Percentiles rank a stretch among this genome's conserved stretches.
Conservation (phyloP, 2,888 invertebrate species). For the Timema cristinae region DNA sequence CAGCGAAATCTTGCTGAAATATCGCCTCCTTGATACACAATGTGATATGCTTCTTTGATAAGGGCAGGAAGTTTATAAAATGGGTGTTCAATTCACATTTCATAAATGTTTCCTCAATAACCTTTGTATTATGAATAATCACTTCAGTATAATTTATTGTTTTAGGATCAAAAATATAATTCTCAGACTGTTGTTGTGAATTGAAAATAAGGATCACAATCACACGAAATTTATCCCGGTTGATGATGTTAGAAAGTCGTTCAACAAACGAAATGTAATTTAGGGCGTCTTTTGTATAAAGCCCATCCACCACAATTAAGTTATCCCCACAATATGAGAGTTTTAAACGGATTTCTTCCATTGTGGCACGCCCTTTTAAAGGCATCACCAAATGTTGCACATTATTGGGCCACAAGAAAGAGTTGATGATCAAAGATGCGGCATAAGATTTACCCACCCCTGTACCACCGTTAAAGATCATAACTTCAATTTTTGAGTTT, state of each 20-base stretch:
- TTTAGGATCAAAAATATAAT: no score
- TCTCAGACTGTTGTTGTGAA: background rate
- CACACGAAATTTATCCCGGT: background rate
- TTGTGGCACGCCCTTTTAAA: background rate
- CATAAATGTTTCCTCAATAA: background rate
- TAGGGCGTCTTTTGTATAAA: background rate
- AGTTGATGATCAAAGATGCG: constrained; percentile 17
- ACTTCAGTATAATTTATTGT: background rate
- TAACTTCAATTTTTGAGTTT: constrained; percentile 12
- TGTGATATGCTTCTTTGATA: background rate
- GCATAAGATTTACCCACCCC: constrained; percentile 24
- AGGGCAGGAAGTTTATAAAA: constrained; percentile 5
- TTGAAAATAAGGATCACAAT: constrained; percentile 12
- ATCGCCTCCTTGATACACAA: background rate
- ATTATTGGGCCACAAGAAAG: constrained; percentile 19
- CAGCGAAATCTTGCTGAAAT: background rate
- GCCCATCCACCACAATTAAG: constrained; percentile 21
- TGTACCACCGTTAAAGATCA: constrained; percentile 18
- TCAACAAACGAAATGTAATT: background rate
- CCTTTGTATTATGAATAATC: background rate
- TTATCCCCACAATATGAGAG: constrained; percentile 22
- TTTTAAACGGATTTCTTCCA: background rate
- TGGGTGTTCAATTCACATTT: background rate
- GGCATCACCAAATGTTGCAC: constrained; percentile 19
- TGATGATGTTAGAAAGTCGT: background rate